These are phyloP conservation scores for Sylvietta virens DNA, from an alignment of 2,113 vertebrate genomes.

Conservation along the genomic window DNA sequence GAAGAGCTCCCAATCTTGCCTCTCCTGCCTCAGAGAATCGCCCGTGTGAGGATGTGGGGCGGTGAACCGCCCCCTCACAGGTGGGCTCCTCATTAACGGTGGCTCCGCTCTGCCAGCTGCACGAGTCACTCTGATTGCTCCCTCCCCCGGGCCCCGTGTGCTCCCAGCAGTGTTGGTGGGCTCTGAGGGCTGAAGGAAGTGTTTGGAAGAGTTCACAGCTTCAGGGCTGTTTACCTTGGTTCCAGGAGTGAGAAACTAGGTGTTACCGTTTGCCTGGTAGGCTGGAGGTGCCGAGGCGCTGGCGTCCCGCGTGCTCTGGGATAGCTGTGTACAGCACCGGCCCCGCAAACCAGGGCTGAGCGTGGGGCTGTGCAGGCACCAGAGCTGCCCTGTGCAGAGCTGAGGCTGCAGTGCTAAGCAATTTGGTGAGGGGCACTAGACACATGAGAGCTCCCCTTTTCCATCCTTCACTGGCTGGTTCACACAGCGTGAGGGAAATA, in stretches of 20 bases:
- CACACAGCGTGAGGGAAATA: background rate
- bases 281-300: background rate
- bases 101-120: background rate
- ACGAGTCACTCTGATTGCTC: background rate
- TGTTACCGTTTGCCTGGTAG: background rate
- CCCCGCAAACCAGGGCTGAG: background rate
- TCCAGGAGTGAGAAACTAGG: background rate
- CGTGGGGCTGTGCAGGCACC: background rate
- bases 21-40: background rate
- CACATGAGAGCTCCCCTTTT: background rate
- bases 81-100: background rate
- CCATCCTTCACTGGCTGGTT: background rate
- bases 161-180: background rate
- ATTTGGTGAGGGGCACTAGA: background rate
- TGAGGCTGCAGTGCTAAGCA: background rate
- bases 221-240: background rate
- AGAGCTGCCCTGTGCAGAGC: background rate
- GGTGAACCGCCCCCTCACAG: background rate
- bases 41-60: background rate
- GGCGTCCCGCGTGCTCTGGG: background rate
- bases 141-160: rapidly evolving
- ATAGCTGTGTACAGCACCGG: background rate
- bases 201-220: background rate
- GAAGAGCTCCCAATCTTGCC: background rate
- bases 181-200: background rate